Conservation (phyloP, 1,140 invertebrate species). For the Heliconius hewitsoni region DNA sequence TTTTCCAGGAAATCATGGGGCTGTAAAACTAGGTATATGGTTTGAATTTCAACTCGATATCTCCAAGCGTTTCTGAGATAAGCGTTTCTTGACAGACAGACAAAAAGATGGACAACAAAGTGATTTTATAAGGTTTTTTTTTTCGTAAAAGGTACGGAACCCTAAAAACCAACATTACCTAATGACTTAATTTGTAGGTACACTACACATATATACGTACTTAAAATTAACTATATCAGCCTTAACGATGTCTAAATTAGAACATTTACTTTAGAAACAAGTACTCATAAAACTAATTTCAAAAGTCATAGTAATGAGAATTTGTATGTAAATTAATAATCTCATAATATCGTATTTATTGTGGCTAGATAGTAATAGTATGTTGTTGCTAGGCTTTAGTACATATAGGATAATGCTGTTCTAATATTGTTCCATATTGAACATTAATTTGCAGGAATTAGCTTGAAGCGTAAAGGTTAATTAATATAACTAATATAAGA, state of each 20-base stretch:
- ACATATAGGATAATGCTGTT: background rate
- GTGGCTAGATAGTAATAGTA: background rate
- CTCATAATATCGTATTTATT: slow-evolving; percentile 15
- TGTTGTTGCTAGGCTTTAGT: background rate
- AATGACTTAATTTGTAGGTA: no score
- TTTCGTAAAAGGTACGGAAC: no score
- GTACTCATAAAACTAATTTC: slow-evolving; percentile 20
- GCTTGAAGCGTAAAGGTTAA: background rate
- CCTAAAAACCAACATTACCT: no score
- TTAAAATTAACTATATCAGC: background rate
- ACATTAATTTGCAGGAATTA: background rate
- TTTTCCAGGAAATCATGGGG: no score
- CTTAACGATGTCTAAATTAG: background rate
- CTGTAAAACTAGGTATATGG: no score
- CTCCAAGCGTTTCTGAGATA: no score
- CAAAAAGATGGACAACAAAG: no score
- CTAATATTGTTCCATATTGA: background rate
- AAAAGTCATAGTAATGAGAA: slow-evolving; percentile 20
- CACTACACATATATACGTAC: no score
- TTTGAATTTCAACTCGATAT: no score
- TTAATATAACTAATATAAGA: background rate
- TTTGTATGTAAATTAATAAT: slow-evolving; percentile 11
- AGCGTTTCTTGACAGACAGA: no score
- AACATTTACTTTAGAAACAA: slow-evolving; percentile 10
- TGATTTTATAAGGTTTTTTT: no score